Conservation (phyloP, 2,113 vertebrate genomes). For the Noturus placidus region DNA sequence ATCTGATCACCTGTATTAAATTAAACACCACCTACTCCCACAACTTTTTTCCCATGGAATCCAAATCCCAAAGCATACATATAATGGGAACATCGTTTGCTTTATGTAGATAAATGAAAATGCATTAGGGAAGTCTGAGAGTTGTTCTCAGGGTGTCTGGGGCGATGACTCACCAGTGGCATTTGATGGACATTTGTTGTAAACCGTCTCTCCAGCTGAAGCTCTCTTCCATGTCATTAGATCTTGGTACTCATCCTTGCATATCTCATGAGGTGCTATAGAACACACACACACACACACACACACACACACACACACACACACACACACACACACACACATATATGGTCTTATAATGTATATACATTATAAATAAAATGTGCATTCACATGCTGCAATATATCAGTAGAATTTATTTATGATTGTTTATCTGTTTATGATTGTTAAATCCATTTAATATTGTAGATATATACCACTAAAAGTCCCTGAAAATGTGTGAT, state of each 20-base stretch:
- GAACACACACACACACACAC: background rate
- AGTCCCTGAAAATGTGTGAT: background rate
- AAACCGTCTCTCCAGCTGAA: conserved; percentile 91
- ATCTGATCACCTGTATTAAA: background rate
- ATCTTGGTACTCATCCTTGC: conserved; percentile 87
- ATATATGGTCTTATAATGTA: background rate
- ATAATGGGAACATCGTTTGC: background rate
- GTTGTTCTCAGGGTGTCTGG: background rate
- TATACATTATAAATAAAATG: background rate
- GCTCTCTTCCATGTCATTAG: conserved; percentile 93
- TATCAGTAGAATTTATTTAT: no score
- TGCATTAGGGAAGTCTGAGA: background rate
- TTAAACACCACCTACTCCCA: background rate
- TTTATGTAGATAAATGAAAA: background rate
- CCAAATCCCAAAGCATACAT: background rate
- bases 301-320: background rate
- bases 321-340: background rate
- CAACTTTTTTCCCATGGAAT: background rate
- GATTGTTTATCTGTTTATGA: background rate
- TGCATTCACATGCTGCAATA: background rate
- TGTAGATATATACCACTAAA: background rate
- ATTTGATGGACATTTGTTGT: conserved; percentile 97
- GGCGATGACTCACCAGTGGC: conserved; percentile 82
- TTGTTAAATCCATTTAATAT: background rate
- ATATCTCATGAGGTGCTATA: conserved; percentile 91